Evolutionary conservation across 92 coral and sea anemone species (phyloP).

Genomic region (Porites divaricata): DNA sequence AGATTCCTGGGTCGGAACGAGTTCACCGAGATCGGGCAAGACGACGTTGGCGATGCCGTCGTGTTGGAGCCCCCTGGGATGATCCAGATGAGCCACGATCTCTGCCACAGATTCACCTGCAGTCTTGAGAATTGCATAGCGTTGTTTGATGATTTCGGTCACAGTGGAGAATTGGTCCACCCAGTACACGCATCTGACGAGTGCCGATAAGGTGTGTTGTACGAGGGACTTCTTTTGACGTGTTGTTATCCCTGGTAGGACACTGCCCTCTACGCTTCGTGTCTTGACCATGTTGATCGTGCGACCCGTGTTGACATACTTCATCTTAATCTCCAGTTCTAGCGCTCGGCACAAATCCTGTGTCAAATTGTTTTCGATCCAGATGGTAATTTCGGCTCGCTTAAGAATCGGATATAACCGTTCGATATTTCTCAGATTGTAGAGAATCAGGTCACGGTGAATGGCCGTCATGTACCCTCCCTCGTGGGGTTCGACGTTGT

Average conservation of each 20-base stretch:
- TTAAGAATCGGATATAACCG: not conserved
- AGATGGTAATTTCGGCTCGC: not conserved
- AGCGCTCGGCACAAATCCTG: constrained; percentile 15
- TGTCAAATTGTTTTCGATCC: constrained; percentile 28
- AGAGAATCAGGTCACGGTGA: constrained; percentile 16
- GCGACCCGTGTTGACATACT: constrained; percentile 3
- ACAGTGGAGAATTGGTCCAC: constrained; percentile 20
- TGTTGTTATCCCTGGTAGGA: constrained; percentile 13
- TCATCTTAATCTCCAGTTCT: constrained; percentile 13
- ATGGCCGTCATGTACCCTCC: constrained; percentile 7
- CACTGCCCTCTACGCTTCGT: constrained; percentile 2
- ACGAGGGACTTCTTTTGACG: constrained; percentile 15
- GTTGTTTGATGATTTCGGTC: not conserved
- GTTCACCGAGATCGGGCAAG: not conserved
- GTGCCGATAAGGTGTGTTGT: constrained; percentile 11
- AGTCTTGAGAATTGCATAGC: not conserved
- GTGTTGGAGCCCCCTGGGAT: not conserved
- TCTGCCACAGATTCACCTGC: constrained; percentile 17
- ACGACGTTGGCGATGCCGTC: not conserved
- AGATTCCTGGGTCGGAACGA: not conserved
- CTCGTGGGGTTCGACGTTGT: constrained; percentile 23
- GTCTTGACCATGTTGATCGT: constrained; percentile 16
- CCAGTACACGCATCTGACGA: constrained; percentile 10
- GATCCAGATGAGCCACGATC: not conserved
- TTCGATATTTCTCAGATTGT: constrained; percentile 5